These are phyloP conservation scores for Proteles cristata DNA, from an alignment of 2,113 vertebrate species.

Conservation along the genomic window DNA sequence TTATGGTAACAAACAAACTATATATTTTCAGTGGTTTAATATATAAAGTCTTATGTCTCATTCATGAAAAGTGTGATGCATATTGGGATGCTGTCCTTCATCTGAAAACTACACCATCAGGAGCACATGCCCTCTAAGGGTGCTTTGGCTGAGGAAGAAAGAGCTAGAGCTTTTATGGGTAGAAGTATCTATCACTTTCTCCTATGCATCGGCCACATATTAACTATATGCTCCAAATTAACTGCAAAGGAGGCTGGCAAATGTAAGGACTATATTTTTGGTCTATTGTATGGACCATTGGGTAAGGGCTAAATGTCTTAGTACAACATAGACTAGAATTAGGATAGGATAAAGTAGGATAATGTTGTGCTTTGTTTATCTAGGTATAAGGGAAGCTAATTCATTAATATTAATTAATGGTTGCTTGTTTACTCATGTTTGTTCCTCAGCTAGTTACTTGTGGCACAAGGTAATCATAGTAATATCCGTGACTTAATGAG, in stretches of 20 bases:
- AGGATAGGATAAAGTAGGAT: not conserved
- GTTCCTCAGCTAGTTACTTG: not conserved
- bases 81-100: not conserved
- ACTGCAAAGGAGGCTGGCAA: not conserved
- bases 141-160: no score
- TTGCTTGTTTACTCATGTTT: not conserved
- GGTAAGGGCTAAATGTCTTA: not conserved
- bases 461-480: not conserved
- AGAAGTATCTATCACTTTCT: not conserved
- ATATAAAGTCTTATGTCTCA: not conserved
- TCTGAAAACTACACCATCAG: not conserved
- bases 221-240: not conserved
- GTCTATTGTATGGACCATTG: not conserved
- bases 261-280: not conserved
- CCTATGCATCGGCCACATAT: not conserved
- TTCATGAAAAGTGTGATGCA: not conserved
- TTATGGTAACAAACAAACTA: not conserved
- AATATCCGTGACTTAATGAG: not conserved
- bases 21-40: not conserved
- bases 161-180: no score
- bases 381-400: not conserved
- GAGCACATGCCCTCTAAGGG: not conserved
- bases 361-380: not conserved
- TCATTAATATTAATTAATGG: not conserved
- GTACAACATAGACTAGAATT: not conserved